Evolutionary conservation across 2,888 invertebrate species (phyloP).

Genomic region (Ditula angustiorana): DNA sequence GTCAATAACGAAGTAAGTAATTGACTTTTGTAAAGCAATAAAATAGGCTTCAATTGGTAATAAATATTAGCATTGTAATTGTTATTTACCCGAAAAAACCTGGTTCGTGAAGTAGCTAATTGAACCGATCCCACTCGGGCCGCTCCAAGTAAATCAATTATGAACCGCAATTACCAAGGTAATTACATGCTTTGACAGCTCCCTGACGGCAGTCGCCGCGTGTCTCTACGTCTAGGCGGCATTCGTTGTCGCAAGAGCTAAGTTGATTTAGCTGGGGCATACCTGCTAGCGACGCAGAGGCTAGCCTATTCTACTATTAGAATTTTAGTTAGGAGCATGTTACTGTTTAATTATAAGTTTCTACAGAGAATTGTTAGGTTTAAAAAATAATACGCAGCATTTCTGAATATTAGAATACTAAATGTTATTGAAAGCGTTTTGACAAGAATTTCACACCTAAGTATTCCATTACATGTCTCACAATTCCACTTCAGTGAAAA

Average conservation of each 20-base stretch:
- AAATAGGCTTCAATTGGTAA: background rate
- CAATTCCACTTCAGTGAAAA: constrained; percentile 43
- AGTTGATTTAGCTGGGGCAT: constrained; percentile 48
- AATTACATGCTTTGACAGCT: constrained; percentile 64
- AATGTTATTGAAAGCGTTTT: background rate
- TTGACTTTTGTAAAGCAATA: background rate
- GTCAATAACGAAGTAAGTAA: no score
- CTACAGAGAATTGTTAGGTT: no score
- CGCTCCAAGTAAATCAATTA: constrained; percentile 61
- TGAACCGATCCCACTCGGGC: constrained; percentile 50
- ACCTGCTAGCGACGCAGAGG: background rate
- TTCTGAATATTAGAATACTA: no score
- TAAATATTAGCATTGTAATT: background rate
- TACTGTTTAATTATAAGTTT: no score
- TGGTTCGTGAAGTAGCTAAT: constrained; percentile 8
- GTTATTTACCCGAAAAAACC: background rate
- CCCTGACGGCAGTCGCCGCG: constrained; percentile 52
- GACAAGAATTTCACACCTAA: constrained; percentile 4
- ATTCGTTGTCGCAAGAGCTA: constrained; percentile 49
- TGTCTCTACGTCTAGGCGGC: constrained; percentile 47
- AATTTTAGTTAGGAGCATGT: background rate
- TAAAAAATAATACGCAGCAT: no score
- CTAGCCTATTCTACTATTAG: background rate
- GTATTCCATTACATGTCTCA: constrained; percentile 28
- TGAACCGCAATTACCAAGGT: constrained; percentile 57